Base-by-base conservation (phyloP, 2,888 invertebrate genomes). In the Tetanocera ferruginea region DNA sequence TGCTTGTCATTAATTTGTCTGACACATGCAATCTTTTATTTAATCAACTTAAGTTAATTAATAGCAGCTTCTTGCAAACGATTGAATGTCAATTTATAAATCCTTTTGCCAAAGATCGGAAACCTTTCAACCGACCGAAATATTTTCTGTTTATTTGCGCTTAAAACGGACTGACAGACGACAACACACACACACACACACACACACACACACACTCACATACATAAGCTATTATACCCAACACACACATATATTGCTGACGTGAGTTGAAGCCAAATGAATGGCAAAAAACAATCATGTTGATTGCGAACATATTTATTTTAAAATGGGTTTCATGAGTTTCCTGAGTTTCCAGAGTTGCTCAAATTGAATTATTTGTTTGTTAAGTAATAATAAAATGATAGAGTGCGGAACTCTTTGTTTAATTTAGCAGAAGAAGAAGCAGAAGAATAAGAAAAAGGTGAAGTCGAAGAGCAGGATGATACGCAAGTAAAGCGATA, bases 361-460 rank as follows among this genome's bases (percentile, higher is more conserved):
- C 67, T 69, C 60, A 72, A 79, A 79, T 76, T 62, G 64, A 76
- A 64, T 76, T 73, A 76, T 78, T 69, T 79, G 79, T 74, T 79
- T 76, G 79, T 74, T 28, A 62, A 73, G 62, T 43, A 73, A 72
- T 70, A 37, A 43, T 55, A 73, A 69, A 76, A 76, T 60, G 34
- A 76, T 79, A 60, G 52, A 74, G 66, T 76, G 55, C 34, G 31
- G 51, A n/a, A 76, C 55, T 71, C 73, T 72, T 76, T 76, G 76
- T 76, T 71, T 67, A 78, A 78, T 70, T 78, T 78, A 62, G 55
- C 70, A 77, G 49, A 72, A 69, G 55, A 23, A 70, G n/a, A 23
- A n/a, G 23, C 1, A 66, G 37, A 34, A 49, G 14, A 11, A n/a
- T n/a, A n/a, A 34, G 28, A 31, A n/a, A 8, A 17, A 23, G 28